These are phyloP conservation scores for Probaryconus sp. DNA, from an alignment of 1,140 invertebrate genomes.

Conservation along the genomic window DNA sequence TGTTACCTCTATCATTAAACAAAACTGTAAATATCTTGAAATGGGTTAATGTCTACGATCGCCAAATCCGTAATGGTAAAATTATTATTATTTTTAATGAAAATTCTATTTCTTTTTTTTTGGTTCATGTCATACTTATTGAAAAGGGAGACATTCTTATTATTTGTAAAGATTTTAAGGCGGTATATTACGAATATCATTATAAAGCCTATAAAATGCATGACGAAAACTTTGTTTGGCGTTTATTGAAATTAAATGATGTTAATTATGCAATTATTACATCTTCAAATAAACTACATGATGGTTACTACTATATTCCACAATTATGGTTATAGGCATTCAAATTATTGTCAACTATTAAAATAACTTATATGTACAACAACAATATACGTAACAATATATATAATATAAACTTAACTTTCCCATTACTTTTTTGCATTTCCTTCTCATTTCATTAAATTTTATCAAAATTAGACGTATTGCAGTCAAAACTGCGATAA, in stretches of 20 bases:
- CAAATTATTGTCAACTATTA: no score
- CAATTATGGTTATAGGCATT: constrained; percentile 1
- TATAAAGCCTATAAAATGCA: background rate
- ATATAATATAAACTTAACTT: no score
- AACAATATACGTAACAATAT: no score
- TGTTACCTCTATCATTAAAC: background rate
- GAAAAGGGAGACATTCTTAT: background rate
- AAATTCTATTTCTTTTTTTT: background rate
- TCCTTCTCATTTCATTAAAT: no score
- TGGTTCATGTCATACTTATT: background rate
- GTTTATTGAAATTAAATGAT: background rate
- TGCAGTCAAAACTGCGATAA: no score
- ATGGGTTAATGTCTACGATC: background rate
- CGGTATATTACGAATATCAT: background rate
- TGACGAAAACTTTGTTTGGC: background rate
- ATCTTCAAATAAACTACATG: background rate
- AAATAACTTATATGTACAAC: no score
- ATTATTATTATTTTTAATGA: background rate
- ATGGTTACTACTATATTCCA: background rate
- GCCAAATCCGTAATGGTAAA: background rate
- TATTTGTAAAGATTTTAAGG: background rate
- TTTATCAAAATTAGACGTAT: no score
- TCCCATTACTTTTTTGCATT: no score
- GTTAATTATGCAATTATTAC: background rate
- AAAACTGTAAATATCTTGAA: background rate